Base-by-base conservation (phyloP, 2,888 invertebrate species). In the Toxonevra muliebris region DNA sequence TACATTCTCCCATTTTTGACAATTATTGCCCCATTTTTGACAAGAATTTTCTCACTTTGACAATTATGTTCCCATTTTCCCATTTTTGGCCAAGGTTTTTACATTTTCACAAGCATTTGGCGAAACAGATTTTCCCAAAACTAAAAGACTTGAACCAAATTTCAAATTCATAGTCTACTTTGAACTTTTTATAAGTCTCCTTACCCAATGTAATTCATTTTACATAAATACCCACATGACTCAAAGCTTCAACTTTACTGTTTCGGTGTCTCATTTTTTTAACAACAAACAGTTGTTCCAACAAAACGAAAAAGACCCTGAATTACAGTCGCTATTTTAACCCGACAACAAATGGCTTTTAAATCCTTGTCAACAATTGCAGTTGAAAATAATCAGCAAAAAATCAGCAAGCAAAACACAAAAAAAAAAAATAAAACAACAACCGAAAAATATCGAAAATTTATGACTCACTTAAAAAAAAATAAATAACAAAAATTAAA, bases 401-500 rank as follows among this genome's bases (percentile, higher is more conserved):
- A 43, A 19, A 13, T 12, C 5, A 53, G 11, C 12, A 11, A 42
- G 45, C 13, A 42, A 62, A 15, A 54, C 1, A 8, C 15, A 42
- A 52, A 43, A 42, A 40, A 15, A 45, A 68, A 55, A 52, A 63
- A 50, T 63, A 64, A 64, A 53, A 68, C 61, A 73, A 71, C 67
- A 68, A 74, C 76, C 30, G 7, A 30, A 30, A 30, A 77, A 70
- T 76, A 76, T 75, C 72, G 19, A 41, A 76, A 73, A 77, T 79
- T 77, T 77, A 77, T 77, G 77, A 77, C 71, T 77, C 77, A 77
- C 77, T 75, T 76, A 76, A 45, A 45, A 12, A 5, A 30, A 52
- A 65, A 15, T 13, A 40, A 43, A 15, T 50, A 15, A 53, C 48
- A 42, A 43, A 52, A 42, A 55, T 43, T 45, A 55, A 40, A n/a